Base-by-base conservation (phyloP, 2,797 vertebrate species). In the Holocentrus rufus region DNA sequence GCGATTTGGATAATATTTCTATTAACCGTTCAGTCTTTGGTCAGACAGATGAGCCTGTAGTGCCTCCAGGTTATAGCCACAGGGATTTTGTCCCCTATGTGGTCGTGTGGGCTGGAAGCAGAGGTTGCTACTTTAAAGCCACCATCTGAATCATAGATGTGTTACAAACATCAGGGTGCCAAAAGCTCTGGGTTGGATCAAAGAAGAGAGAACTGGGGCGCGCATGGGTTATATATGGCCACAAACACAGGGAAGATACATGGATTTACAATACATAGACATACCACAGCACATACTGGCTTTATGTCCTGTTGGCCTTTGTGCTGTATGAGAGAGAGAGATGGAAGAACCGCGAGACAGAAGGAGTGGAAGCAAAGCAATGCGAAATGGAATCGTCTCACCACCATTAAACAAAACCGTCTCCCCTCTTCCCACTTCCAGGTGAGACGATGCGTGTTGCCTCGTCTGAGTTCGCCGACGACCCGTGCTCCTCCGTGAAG, bases 401-500 rank as follows among this genome's bases (percentile, higher is more conserved):
- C 15, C 52, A 6, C 62, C 18, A 9, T 52, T 22, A 14, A n/a
- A 27, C 18, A 66, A 11, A 27, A 27, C 15, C n/a, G 9, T 50
- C 47, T 46, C 52, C 20, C 65, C 34, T 2, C 23, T 22, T 54
- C 17, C 6, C 4, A 42, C n/a, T 31, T 79, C 0, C 82, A 99
- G 98, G 98, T 56, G 98, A 99, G 34, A 95, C 95, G 0, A 99
- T 99, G 98, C 92, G 97, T 0, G 91, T 96, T 0, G 96, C 98
- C 72, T 99, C 98, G 1, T 97, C 97, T 0, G 98, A 99, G 90
- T 99, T 99, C 54, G 97, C 97, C 0, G 98, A 99, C 1, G 97
- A 99, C 79, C 98, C 98, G 0, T 99, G 98, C 66, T 99, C 98
- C 0, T 99, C 98, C 0, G 97, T 99, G 89, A 99, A 99, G 74